These are phyloP conservation scores for Pipa parva DNA, from an alignment of 2,113 vertebrate species.

Conservation along the genomic window DNA sequence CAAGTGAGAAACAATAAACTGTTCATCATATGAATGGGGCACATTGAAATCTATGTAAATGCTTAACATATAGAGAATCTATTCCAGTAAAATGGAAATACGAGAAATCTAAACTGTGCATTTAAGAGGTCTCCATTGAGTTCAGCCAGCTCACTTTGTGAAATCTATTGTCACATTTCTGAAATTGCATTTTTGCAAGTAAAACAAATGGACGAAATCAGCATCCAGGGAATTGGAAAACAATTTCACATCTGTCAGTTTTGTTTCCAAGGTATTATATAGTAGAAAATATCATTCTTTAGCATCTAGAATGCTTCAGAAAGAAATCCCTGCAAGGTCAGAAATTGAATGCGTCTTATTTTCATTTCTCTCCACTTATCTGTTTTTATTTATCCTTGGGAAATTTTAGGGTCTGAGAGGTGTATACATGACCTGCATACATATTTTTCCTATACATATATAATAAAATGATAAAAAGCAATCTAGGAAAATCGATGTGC, in stretches of 20 bases:
- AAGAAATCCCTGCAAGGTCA: too few species aligned
- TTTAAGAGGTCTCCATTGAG: conserved; percentile 46
- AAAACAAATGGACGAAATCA: conserved; percentile 55
- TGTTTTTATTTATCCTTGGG: too few species aligned
- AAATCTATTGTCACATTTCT: conserved; percentile 56
- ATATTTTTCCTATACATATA: too few species aligned
- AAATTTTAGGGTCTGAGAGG: too few species aligned
- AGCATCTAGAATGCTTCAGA: too few species aligned
- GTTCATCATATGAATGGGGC: conserved; percentile 41
- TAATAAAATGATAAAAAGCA: too few species aligned
- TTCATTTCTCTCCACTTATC: too few species aligned
- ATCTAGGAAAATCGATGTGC: too few species aligned
- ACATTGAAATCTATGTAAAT: conserved; percentile 27
- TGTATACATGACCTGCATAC: too few species aligned
- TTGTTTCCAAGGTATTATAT: conserved; percentile 39
- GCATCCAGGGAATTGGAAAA: conserved; percentile 59
- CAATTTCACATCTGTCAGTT: conserved; percentile 53
- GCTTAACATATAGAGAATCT: conserved; percentile 17
- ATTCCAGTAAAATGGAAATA: conserved; percentile 33
- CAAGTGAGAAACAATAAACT: conserved; percentile 38
- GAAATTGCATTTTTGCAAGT: conserved; percentile 57
- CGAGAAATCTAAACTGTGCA: conserved; percentile 29
- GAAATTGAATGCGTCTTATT: too few species aligned
- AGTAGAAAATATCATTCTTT: conserved; percentile 14
- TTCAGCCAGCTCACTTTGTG: conserved; percentile 47